Evolutionary conservation across 2,797 vertebrate genomes (phyloP).

Genomic region (Limosa lapponica): DNA sequence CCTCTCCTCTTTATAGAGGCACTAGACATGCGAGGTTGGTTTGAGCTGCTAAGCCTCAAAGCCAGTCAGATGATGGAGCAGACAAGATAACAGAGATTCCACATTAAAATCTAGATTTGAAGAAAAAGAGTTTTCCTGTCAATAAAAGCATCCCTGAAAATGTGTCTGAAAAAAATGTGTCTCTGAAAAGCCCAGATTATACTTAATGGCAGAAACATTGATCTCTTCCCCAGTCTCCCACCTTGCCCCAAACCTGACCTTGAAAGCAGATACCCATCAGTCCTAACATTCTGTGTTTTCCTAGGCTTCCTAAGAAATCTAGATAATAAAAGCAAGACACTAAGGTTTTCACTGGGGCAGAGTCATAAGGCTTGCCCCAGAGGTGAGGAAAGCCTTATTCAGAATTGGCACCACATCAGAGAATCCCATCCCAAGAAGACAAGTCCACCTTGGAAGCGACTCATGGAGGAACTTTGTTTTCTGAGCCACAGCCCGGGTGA

Average conservation of each 20-base stretch:
- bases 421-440: background rate
- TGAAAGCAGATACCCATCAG: background rate
- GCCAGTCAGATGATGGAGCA: background rate
- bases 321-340: background rate
- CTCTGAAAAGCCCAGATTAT: background rate
- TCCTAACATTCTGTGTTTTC: background rate
- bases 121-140: background rate
- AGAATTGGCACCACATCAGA: background rate
- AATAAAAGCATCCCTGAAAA: background rate
- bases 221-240: background rate
- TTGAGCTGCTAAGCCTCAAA: background rate
- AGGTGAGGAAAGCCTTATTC: background rate
- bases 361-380: background rate
- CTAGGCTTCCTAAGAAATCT: background rate
- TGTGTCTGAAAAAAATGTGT: too few relatives aligned
- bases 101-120: background rate
- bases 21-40: rapidly evolving
- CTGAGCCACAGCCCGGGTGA: background rate
- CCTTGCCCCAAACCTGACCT: background rate
- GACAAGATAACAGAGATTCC: background rate
- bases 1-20: background rate
- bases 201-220: background rate
- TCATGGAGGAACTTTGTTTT: background rate
- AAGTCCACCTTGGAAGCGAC: background rate
- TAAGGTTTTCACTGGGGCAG: background rate